Base-by-base conservation (phyloP, 2,888 invertebrate genomes). In the Tetragonula carbonaria region DNA sequence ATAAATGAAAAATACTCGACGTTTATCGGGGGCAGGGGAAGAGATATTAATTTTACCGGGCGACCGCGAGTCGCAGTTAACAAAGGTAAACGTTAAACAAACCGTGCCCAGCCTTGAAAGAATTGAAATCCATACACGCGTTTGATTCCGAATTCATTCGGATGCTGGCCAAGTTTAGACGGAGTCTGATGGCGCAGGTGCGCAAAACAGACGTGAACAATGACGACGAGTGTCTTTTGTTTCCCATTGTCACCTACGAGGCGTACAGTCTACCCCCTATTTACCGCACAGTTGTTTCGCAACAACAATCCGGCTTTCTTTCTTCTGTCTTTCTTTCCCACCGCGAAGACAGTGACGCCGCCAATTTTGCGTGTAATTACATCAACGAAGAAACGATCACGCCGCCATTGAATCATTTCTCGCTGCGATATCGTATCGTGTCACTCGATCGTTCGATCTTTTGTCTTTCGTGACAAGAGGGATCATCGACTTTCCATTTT, bases 201-300 rank as follows among this genome's bases (percentile, higher is more conserved):
- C 33, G 65, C 33, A 21, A 33, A 33, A 21, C 65, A 21, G 13
- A 21, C 11, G 4, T 0, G 65, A 65, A 65, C 65, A 65, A 65
- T 65, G 65, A 65, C 33, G 65, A 21, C 65, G 38, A 65, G 38
- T 65, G 65, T 65, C 65, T 65, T 38, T 65, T 65, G 65, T 45
- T 14, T n/a, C 38, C 45, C n/a, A 45, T 66, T 38, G 33, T 66
- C 65, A 38, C 38, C 21, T 38, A n/a, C 2, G 21, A 66, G 45
- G 38, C n/a, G 6, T 28, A n/a, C 21, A n/a, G 45, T n/a, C 38
- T 33, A 14, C 3, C 33, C 3, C 21, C 13, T 33, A 38, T 65
- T 66, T 38, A 66, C 65, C 38, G 45, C 1, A 0, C 45, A 14
- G 45, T 66, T 33, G 38, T 45, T 45, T 66, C 21, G 28, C 13